Base-by-base conservation (phyloP, 1,140 invertebrate genomes). In the Acromyrmex heyeri region DNA sequence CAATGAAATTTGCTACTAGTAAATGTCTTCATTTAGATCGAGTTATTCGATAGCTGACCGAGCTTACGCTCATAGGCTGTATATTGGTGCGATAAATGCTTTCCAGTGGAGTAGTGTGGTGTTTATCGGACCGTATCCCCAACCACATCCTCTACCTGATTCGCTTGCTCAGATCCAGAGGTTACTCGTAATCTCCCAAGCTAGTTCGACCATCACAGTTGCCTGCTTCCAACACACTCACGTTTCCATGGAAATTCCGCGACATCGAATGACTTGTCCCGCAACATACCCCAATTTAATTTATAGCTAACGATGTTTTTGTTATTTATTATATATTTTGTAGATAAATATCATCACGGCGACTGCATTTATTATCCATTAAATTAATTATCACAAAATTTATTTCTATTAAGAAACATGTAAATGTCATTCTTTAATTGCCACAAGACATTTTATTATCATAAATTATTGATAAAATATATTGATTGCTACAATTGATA, bases 51-150 rank as follows among this genome's bases (percentile, higher is more conserved):
- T 93, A 91, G 87, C 86, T 92, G 91, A 89, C 79, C 88, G 86
- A 91, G 91, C 90, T 91, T 89, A 87, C 87, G 79, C 85, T 83
- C 89, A 85, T 90, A 89, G 85, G 73, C 86, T 81, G 86, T 87
- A 91, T 85, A 87, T 88, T 83, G 90, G 79, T 44, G 79, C 89
- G 90, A 87, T 88, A 92, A 93, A 91, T 92, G 91, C 87, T 88
- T 91, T 92, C 88, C 89, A 93, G 88, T 89, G 85, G 92, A 94
- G 91, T 94, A 93, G 94, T 90, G 90, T 87, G 87, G 92, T 94
- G 93, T 94, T 94, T 94, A 94, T 94, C 93, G 93, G 91, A 89
- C 90, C 91, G 90, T 94, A 93, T 93, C 87, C 91, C 86, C 87
- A 83, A 90, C 91, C 92, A 88, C 87, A 82, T 69, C 85, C 86